Conservation (phyloP, 1,140 invertebrate species). For the Nasonia longicornis region DNA sequence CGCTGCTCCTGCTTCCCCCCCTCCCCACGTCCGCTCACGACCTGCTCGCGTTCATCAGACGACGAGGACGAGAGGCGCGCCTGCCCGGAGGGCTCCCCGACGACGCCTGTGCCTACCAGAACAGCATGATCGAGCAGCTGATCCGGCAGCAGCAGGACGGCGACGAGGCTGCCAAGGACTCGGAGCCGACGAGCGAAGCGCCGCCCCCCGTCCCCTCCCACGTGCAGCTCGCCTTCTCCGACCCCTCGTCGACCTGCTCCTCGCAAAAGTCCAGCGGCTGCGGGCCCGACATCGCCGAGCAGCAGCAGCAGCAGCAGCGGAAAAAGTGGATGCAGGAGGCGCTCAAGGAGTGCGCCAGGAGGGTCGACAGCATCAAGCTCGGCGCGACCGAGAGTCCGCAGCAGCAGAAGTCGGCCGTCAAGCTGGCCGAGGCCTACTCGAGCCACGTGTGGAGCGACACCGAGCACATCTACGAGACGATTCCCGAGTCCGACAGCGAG, state of each 20-base stretch:
- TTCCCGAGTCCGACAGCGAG: conserved; percentile 76
- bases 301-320: conserved; percentile 3
- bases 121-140: conserved; percentile 70
- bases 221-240: conserved; percentile 29
- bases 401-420: conserved; percentile 50
- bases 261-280: conserved; percentile 12
- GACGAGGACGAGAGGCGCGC: conserved; percentile 3
- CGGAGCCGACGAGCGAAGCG: conserved; percentile 45
- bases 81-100: conserved; percentile 53
- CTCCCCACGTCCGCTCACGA: no score
- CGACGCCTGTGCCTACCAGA: conserved; percentile 69
- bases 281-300: not conserved
- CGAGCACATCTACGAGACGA: conserved; percentile 80
- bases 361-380: conserved; percentile 57
- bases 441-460: conserved; percentile 66
- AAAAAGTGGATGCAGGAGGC: conserved; percentile 56
- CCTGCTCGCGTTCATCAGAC: not conserved
- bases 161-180: conserved; percentile 45
- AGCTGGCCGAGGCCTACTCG: conserved; percentile 59
- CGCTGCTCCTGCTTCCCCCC: no score
- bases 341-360: conserved; percentile 60
- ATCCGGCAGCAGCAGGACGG: conserved; percentile 62
- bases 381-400: not conserved
- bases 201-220: conserved; percentile 50
- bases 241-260: not conserved